phyloP scores from a whole-genome alignment of 2,888 invertebrate genomes.

The Parnassius mnemosyne region DNA sequence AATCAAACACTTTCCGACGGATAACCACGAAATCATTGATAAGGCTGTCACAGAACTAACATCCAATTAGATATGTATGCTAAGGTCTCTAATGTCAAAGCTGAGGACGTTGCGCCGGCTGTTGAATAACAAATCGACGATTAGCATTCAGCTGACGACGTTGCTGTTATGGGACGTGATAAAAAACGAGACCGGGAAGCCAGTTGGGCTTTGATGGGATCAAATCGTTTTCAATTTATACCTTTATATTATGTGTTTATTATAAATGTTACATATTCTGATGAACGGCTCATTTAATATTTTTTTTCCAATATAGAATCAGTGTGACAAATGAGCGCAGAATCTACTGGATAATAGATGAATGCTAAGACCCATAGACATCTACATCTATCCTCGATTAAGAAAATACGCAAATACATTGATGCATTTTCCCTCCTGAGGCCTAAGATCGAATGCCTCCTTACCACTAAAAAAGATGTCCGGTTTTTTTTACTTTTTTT shows the following conservation, averaged over 20 bases:
- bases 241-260: not conserved
- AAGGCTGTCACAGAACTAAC: not conserved
- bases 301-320: no score
- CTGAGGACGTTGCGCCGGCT: conserved; percentile 22
- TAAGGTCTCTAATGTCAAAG: conserved; percentile 29
- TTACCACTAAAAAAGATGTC: no score
- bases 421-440: no score
- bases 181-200: conserved; percentile 22
- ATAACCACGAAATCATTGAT: conserved; percentile 5
- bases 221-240: conserved; percentile 12
- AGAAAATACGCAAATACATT: no score
- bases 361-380: no score
- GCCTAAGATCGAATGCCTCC: no score
- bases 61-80: conserved; percentile 26
- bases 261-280: conserved; percentile 1
- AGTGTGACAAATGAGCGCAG: no score
- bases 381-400: no score
- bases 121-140: conserved; percentile 29
- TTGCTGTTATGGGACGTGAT: conserved; percentile 31
- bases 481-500: no score
- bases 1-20: conserved; percentile 8
- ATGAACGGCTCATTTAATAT: not conserved
- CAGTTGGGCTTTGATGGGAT: conserved; percentile 1
- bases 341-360: no score
- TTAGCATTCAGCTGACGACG: conserved; percentile 29